Conservation (phyloP, 2,113 vertebrate genomes). For the Balaeniceps rex region DNA sequence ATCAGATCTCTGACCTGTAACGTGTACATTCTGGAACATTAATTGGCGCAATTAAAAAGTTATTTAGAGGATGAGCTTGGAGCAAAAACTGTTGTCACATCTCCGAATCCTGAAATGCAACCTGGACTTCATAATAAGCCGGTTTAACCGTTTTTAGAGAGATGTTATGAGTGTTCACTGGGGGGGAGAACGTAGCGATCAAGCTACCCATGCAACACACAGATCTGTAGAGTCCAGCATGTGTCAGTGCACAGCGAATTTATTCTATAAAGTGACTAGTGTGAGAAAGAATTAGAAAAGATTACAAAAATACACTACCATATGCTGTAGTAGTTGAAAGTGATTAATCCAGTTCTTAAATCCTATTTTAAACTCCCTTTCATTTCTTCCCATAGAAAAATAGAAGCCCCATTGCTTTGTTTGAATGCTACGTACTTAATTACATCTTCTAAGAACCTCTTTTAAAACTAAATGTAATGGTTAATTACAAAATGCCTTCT, state of each 20-base stretch:
- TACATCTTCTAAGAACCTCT: constrained; percentile 69
- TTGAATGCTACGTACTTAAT: constrained; percentile 66
- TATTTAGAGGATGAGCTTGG: constrained; percentile 18
- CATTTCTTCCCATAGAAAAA: constrained; percentile 60
- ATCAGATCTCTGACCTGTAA: constrained; percentile 49
- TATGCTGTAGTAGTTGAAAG: constrained; percentile 49
- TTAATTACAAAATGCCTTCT: constrained; percentile 73
- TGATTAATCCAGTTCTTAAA: constrained; percentile 59
- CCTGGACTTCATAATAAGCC: constrained; percentile 20
- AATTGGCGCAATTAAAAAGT: constrained; percentile 43
- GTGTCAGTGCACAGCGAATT: constrained; percentile 25
- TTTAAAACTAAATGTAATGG: constrained; percentile 71
- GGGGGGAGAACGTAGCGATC: neutral
- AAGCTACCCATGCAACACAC: neutral
- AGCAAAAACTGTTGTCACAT: neutral
- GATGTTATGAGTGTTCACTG: neutral
- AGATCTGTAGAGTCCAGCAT: neutral
- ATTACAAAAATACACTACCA: constrained; percentile 67
- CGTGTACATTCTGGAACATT: constrained; percentile 27
- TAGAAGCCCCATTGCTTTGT: constrained; percentile 52
- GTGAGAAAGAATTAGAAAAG: constrained; percentile 59
- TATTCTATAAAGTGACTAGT: constrained; percentile 23
- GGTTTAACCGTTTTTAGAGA: neutral
- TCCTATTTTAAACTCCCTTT: constrained; percentile 53
- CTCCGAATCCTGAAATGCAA: neutral